A percentile compares a stretch with the other conserved stretches of the same genome.
These are phyloP conservation scores for Barbus barbus DNA, from an alignment of 2,113 vertebrate genomes.

Conservation along the genomic window DNA sequence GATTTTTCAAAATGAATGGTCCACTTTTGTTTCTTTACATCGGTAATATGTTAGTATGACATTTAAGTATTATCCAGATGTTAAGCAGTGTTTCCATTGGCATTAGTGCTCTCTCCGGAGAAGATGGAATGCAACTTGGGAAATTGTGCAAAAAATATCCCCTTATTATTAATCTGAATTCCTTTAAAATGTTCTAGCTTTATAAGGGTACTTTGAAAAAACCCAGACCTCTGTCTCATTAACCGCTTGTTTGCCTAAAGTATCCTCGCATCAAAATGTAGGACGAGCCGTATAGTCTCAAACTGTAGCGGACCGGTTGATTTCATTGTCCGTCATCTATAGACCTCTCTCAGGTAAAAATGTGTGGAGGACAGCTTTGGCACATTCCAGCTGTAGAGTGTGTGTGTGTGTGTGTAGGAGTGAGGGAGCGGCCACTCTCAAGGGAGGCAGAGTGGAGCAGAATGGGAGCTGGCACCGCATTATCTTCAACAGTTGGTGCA, in stretches of 20 bases:
- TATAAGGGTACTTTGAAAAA: slow-evolving; percentile 67
- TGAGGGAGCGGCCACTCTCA: slow-evolving; percentile 81
- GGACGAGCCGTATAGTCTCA: slow-evolving; percentile 50
- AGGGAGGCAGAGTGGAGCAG: slow-evolving; percentile 86
- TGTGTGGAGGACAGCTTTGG: slow-evolving; percentile 73
- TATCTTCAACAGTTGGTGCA: slow-evolving; percentile 99
- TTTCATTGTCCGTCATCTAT: slow-evolving; percentile 67
- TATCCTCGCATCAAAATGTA: slow-evolving; percentile 50
- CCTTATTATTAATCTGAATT: slow-evolving; percentile 70
- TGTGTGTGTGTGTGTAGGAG: slow-evolving; percentile 60
- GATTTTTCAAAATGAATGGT: slow-evolving; percentile 42
- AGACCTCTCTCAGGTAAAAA: slow-evolving; percentile 75
- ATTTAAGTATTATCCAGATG: slow-evolving; percentile 67
- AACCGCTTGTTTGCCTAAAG: slow-evolving; percentile 53
- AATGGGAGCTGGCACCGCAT: slow-evolving; percentile 94
- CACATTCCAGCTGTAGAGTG: slow-evolving; percentile 84
- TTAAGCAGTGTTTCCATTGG: slow-evolving; percentile 68
- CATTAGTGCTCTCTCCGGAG: slow-evolving; percentile 62
- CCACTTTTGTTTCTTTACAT: slow-evolving; percentile 40
- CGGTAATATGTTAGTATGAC: slow-evolving; percentile 54
- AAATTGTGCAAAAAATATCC: slow-evolving; percentile 62
- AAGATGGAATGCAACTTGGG: slow-evolving; percentile 63
- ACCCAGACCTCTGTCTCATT: slow-evolving; percentile 68
- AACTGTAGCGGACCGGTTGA: slow-evolving; percentile 58
- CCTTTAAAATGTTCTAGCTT: slow-evolving; percentile 60